Evolutionary conservation across 2,888 invertebrate species (phyloP).

Genomic region (Aquatica leii): DNA sequence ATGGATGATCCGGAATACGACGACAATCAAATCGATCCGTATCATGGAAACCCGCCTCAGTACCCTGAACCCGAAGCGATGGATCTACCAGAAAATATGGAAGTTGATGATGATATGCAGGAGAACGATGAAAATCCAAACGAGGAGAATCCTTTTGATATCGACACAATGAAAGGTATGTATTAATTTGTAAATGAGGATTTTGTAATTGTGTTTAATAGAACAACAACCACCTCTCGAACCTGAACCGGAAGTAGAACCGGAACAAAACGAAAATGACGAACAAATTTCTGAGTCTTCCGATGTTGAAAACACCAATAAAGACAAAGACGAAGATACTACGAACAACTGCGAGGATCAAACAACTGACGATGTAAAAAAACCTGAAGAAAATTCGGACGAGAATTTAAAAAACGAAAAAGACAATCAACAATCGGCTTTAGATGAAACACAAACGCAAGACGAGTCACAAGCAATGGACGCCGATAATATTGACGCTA

Average conservation of each 20-base stretch:
- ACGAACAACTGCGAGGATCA: slow-evolving; percentile 36
- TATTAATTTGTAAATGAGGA: neutral
- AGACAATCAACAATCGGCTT: slow-evolving; percentile 43
- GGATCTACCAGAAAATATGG: slow-evolving; percentile 87
- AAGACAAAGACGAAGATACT: slow-evolving; percentile 53
- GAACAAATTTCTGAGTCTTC: slow-evolving; percentile 25
- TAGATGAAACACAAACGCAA: slow-evolving; percentile 56
- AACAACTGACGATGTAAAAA: slow-evolving; percentile 35
- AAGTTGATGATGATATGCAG: slow-evolving; percentile 76
- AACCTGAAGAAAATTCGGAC: slow-evolving; percentile 44
- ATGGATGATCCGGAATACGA: slow-evolving; percentile 82
- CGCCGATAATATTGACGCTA: slow-evolving; percentile 58
- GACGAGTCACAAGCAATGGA: slow-evolving; percentile 60
- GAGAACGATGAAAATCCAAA: slow-evolving; percentile 70
- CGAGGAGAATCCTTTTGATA: slow-evolving; percentile 86
- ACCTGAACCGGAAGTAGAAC: neutral
- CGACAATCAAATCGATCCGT: slow-evolving; percentile 84
- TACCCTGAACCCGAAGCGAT: slow-evolving; percentile 85
- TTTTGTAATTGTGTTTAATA: slow-evolving; percentile 15
- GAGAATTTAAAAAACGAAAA: slow-evolving; percentile 52
- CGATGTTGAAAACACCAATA: slow-evolving; percentile 43
- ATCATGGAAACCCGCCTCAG: slow-evolving; percentile 80
- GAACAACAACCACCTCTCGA: neutral
- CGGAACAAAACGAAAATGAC: neutral
- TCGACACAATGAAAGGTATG: slow-evolving; percentile 76